A percentile compares a stretch with the other conserved stretches of the same genome.
These are phyloP conservation scores for Papilio protenor DNA, from an alignment of 2,888 invertebrate species.

Conservation along the genomic window DNA sequence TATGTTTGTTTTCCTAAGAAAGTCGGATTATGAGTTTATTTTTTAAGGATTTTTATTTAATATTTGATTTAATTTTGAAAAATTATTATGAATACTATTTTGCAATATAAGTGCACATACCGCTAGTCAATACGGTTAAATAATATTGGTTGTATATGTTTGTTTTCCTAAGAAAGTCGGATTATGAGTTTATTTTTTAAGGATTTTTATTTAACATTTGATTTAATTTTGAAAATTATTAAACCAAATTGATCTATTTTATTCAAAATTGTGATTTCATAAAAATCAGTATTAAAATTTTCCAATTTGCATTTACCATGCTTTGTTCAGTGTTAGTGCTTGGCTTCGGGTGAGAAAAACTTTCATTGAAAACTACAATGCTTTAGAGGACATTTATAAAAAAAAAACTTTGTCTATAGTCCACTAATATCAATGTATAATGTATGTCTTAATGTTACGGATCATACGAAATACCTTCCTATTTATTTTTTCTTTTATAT, in stretches of 20 bases:
- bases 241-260: neutral
- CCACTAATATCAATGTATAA: neutral
- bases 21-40: slow-evolving; percentile 15
- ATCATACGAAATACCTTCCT: neutral
- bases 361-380: neutral
- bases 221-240: neutral
- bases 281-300: slow-evolving; percentile 6
- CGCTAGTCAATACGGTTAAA: slow-evolving; percentile 68
- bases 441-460: neutral
- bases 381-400: neutral
- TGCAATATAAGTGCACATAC: slow-evolving; percentile 60
- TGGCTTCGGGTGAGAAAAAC: neutral
- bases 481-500: neutral
- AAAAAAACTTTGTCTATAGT: neutral
- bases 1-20: slow-evolving; percentile 4
- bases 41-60: slow-evolving; percentile 10
- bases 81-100: slow-evolving; percentile 19
- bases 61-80: no score
- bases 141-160: slow-evolving; percentile 44
- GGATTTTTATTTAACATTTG: neutral
- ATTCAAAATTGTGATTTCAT: slow-evolving; percentile 7
- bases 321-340: neutral
- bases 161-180: slow-evolving; percentile 3
- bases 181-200: slow-evolving; percentile 19
- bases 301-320: neutral